Evolutionary conservation across 2,888 invertebrate species (phyloP).

Genomic region (Chesias legatella): DNA sequence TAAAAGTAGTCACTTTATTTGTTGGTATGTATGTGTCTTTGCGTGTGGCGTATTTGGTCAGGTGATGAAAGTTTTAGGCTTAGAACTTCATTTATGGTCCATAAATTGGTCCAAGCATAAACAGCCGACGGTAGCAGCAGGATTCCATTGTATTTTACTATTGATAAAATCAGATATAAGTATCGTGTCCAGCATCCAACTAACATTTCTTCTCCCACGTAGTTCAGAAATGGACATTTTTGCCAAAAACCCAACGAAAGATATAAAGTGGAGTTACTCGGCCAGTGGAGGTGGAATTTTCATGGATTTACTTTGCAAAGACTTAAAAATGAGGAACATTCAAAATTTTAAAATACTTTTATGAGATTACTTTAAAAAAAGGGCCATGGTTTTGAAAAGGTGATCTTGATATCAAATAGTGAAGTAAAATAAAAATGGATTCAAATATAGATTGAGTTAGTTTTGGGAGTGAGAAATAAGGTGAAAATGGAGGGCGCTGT

Average conservation of each 20-base stretch:
- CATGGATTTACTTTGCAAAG: conserved; percentile 14
- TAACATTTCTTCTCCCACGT: conserved; percentile 8
- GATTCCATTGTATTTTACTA: not conserved
- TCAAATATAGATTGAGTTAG: conserved; percentile 52
- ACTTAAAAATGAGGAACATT: conserved; percentile 22
- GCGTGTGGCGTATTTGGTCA: conserved; percentile 20
- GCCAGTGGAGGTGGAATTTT: conserved; percentile 29
- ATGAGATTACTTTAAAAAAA: conserved; percentile 11
- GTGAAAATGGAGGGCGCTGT: conserved; percentile 76
- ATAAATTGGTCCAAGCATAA: conserved; percentile 10
- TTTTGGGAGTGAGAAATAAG: conserved; percentile 28
- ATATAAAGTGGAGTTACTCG: conserved; percentile 24
- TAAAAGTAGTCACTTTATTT: conserved; percentile 28
- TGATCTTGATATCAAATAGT: conserved; percentile 29
- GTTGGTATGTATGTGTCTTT: conserved; percentile 23
- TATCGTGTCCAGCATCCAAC: conserved; percentile 1
- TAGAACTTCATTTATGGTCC: conserved; percentile 25
- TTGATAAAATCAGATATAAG: conserved; percentile 15
- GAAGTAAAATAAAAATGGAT: conserved; percentile 49
- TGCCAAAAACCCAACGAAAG: conserved; percentile 19
- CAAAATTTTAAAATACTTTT: conserved; percentile 18
- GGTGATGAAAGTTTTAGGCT: conserved; percentile 21
- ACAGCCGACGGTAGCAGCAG: conserved; percentile 1
- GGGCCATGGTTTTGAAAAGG: conserved; percentile 23
- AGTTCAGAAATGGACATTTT: conserved; percentile 30